Evolutionary conservation across 2,797 vertebrate genomes (phyloP), one percentile per base, ranked within the genome.

Genomic region (Toxotes lorentzi): DNA sequence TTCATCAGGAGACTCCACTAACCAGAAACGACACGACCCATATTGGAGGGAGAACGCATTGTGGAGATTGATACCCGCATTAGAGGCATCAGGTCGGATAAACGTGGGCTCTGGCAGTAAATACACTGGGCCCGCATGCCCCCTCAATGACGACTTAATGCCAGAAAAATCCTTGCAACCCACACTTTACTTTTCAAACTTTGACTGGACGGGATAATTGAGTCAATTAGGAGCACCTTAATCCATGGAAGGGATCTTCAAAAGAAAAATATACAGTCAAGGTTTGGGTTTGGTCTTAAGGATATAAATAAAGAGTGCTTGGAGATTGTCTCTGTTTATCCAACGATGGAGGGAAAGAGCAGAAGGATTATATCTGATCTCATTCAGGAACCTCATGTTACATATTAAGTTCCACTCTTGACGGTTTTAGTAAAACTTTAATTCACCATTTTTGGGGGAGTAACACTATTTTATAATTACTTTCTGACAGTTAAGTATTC

Each of bases 61-160:
- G 88, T 85, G 86, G 91, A 94, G 94, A 94, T 92, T 93, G 93
- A 94, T 94, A 91, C 93, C 86, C 65, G 86, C 87, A 94, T 95
- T 93, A 94, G 88, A 90, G 83, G 90, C 92, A 92, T 92, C 92
- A 90, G 90, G 86, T 86, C 54, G 90, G 91, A 93, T 93, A 91
- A 92, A 94, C 86, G 87, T 71, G 51, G 79, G 88, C 86, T 77
- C 72, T 56, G 91, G 86, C 89, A 88, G 93, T 90, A 92, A 93
- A 94, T 83, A 93, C 90, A 64, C 65, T 4, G 61, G 62, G 84
- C 78, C 76, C 1, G 64, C 57, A 35, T 80, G 74, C 79, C 83
- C 85, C 87, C 83, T 76, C 90, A 71, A 74, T 92, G 91, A 93
- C 88, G 88, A 87, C 92, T 93, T 93, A 93, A 93, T 93, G 87